phyloP scores from a whole-genome alignment of 1,140 invertebrate genomes.

The Dreissena polymorpha region DNA sequence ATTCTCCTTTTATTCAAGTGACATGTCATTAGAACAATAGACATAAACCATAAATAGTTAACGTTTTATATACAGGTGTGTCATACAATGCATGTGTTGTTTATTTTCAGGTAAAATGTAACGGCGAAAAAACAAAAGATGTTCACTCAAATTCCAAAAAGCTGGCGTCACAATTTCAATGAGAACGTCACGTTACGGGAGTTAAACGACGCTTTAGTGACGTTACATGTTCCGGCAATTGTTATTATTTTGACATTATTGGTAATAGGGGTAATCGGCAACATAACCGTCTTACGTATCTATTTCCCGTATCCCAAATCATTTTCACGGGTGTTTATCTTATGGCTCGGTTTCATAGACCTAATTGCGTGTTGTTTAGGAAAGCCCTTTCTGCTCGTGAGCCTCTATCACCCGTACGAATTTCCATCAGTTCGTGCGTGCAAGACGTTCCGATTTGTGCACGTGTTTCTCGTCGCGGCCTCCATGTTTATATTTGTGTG shows the following conservation, averaged over 20 bases:
- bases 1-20: too few relatives aligned
- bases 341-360: neutral
- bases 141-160: neutral
- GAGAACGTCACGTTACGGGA: neutral
- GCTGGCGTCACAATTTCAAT: neutral
- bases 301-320: neutral
- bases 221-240: constrained; percentile 1
- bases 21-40: too few relatives aligned
- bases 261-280: neutral
- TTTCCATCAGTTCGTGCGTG: neutral
- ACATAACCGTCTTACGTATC: neutral
- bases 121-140: neutral
- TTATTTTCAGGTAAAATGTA: too few relatives aligned
- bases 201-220: neutral
- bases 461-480: neutral
- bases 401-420: neutral
- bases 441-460: neutral
- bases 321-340: neutral
- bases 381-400: neutral
- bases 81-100: too few relatives aligned
- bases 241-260: neutral
- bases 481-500: neutral
- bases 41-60: too few relatives aligned
- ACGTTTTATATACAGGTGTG: too few relatives aligned
- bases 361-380: neutral